These are phyloP conservation scores for Ernsta delagoae DNA, from an alignment of 2,888 invertebrate genomes.

Conservation along the genomic window DNA sequence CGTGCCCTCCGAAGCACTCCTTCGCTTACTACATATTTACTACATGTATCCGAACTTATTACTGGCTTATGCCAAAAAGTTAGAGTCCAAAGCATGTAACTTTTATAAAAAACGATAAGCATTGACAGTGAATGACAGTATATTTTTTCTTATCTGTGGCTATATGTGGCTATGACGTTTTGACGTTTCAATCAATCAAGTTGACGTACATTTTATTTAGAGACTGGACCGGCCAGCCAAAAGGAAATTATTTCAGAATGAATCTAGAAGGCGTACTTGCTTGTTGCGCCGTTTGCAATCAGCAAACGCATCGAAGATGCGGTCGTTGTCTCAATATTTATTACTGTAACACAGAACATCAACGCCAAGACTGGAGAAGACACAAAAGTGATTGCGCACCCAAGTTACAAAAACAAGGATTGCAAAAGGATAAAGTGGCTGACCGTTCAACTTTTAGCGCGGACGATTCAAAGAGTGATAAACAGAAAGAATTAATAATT, in stretches of 20 bases:
- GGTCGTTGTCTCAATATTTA: conserved; percentile 89
- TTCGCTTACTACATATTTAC: too few species aligned
- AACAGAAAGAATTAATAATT: conserved; percentile 48
- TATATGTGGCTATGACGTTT: background rate
- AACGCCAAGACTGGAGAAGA: conserved; percentile 90
- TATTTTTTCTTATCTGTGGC: background rate
- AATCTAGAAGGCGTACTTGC: conserved; percentile 74
- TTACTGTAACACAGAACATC: conserved; percentile 93
- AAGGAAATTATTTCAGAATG: conserved; percentile 73
- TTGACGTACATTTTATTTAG: conserved; percentile 27
- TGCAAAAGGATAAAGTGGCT: conserved; percentile 59
- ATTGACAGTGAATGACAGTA: background rate
- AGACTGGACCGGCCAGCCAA: conserved; percentile 34
- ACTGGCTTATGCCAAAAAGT: background rate
- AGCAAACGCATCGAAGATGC: conserved; percentile 88
- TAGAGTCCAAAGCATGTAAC: background rate
- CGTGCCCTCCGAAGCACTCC: too few species aligned
- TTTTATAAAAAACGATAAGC: background rate
- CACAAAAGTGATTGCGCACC: conserved; percentile 87
- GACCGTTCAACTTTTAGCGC: conserved; percentile 53
- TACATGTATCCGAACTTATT: background rate
- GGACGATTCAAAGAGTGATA: conserved; percentile 56
- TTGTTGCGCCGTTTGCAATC: conserved; percentile 87
- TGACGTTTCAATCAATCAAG: conserved; percentile 9
- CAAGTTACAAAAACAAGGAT: conserved; percentile 67